Evolutionary conservation across 2,113 vertebrate genomes (phyloP), one percentile per base, ranked within the genome.

Genomic region (Neotoma lepida): DNA sequence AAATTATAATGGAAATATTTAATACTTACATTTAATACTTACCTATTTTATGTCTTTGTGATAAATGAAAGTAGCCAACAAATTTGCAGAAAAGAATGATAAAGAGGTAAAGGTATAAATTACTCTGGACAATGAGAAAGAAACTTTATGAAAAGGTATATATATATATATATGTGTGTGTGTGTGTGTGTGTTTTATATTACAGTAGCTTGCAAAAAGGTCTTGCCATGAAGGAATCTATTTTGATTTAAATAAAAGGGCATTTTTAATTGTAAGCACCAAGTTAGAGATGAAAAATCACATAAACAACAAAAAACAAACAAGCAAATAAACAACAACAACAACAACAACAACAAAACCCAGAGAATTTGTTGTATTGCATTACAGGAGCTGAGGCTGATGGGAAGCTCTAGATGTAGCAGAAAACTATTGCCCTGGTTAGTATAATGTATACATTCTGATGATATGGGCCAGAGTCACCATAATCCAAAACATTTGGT

Each of bases 381-480:
- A 95, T 92, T 96, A 91, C 56, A 17, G 0, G 68, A 89, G 66
- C 46, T 93, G 2, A 24, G 0, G 0, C 9, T 63, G 90, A 24
- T 41, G 28, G 78, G 63, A 96, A 70, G n/a, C 39, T 33, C 4
- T 86, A 70, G 30, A 66, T 68, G 30, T 51, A 64, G 56, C 44
- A 24, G 80, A 41, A 70, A 96, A 17, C 61, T 56, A 85, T 2
- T 74, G 93, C 71, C 70, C 84, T 54, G 46, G 56, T 98, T 95
- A 99, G 98, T 99, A 99, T 96, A 99, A 99, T 97, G 99, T 99
- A 58, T 99, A 99, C 99, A 99, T 99, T 1, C 99, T 99, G 30
- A 99, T 99, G 73, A 99, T 99, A 99, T 99, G 24, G 14, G 26
- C 33, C 20, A 74, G 71, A 44, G 24, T 10, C 39, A 10, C 12